Conservation (phyloP, 2,888 invertebrate species). For the Ormyrus thymus region DNA sequence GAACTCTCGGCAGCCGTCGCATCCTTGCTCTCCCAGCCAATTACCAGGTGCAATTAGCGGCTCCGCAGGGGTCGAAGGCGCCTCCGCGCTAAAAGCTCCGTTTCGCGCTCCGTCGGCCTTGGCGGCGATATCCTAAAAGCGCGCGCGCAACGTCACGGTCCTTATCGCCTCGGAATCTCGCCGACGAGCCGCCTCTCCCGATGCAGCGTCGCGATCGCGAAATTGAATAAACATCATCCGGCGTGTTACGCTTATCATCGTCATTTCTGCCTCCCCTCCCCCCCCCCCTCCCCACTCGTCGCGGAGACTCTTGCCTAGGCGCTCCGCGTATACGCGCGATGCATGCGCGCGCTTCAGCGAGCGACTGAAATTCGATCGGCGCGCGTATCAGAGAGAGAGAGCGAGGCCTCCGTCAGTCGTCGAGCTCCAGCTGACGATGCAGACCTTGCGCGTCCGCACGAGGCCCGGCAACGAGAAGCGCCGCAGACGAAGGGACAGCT, state of each 20-base stretch:
- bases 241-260: conserved; percentile 20
- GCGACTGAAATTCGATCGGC: conserved; percentile 26
- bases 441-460: background rate
- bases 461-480: background rate
- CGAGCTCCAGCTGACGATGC: background rate
- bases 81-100: no score
- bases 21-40: no score
- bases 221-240: conserved; percentile 22
- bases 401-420: background rate
- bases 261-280: background rate
- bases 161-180: no score
- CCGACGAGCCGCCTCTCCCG: no score
- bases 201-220: background rate
- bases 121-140: no score
- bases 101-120: no score
- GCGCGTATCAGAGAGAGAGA: background rate
- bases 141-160: no score
- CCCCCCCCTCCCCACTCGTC: background rate
- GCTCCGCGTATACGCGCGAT: no score
- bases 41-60: no score
- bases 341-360: background rate
- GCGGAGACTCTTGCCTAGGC: no score
- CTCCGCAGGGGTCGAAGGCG: no score
- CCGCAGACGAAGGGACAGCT: conserved; percentile 40
- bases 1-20: no score